A percentile compares a stretch with the other conserved stretches of the same genome.
Evolutionary conservation across 2,888 invertebrate genomes (phyloP).

Genomic region (Morpho achilles): DNA sequence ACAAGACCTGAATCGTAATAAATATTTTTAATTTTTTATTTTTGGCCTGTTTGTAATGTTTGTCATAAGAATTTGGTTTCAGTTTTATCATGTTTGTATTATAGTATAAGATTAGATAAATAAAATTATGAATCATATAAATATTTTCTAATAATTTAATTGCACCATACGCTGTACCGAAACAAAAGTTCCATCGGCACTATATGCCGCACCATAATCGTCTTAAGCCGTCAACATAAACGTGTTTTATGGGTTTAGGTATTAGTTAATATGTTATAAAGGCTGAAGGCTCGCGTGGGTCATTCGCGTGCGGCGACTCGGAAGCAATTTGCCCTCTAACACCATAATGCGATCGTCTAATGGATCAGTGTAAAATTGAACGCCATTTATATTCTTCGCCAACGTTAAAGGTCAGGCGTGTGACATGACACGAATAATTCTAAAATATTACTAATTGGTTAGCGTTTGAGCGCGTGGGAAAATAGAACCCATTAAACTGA

Average conservation of each 20-base stretch:
- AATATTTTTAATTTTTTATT: no score
- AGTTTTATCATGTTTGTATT: no score
- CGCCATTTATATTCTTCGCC: slow-evolving; percentile 22
- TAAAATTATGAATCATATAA: no score
- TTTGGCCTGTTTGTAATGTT: no score
- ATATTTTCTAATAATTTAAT: no score
- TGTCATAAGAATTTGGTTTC: no score
- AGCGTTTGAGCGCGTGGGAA: background rate
- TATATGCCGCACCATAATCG: slow-evolving; percentile 21
- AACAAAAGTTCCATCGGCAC: slow-evolving; percentile 13
- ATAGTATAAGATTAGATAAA: no score
- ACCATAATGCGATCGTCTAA: slow-evolving; percentile 37
- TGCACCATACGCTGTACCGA: background rate
- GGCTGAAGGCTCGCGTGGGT: slow-evolving; percentile 33
- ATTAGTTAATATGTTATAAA: slow-evolving; percentile 33
- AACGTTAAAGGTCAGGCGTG: slow-evolving; percentile 6
- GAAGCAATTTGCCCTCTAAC: slow-evolving; percentile 38
- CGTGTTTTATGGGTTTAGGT: slow-evolving; percentile 14
- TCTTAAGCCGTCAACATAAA: slow-evolving; percentile 22
- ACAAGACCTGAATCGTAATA: no score
- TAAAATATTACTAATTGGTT: slow-evolving; percentile 1
- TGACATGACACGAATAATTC: slow-evolving; percentile 6
- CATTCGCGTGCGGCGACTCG: slow-evolving; percentile 35
- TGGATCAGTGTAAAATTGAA: slow-evolving; percentile 30
- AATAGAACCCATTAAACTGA: no score